Evolutionary conservation across 2,113 vertebrate genomes (phyloP).

Genomic region (Morphnarchus princeps): DNA sequence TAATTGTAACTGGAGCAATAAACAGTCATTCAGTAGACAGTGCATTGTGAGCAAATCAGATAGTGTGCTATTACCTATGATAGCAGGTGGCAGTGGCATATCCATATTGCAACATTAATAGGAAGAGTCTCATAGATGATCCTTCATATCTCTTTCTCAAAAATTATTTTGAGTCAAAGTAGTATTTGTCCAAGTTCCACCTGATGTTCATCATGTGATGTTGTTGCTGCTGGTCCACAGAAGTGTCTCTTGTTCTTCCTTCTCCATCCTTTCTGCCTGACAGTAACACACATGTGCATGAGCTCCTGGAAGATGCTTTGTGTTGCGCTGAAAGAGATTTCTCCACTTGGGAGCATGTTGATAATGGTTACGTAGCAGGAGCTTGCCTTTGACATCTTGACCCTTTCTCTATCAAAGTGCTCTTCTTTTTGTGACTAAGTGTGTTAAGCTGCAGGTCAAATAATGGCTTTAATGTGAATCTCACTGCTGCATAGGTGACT

Average conservation of each 20-base stretch:
- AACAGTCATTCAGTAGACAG: background rate
- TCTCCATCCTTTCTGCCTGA: background rate
- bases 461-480: background rate
- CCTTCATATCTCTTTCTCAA: background rate
- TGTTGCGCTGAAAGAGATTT: background rate
- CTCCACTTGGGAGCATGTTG: rapidly evolving
- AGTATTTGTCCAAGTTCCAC: background rate
- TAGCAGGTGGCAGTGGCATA: rapidly evolving
- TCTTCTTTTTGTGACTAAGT: background rate
- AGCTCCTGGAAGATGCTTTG: background rate
- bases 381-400: background rate
- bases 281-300: background rate
- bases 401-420: background rate
- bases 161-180: background rate
- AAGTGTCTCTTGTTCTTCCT: background rate
- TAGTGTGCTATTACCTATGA: rapidly evolving
- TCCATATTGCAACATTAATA: background rate
- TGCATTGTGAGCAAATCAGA: background rate
- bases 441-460: background rate
- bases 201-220: rapidly evolving
- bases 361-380: too few relatives aligned
- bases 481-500: background rate
- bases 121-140: background rate
- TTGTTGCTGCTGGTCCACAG: background rate
- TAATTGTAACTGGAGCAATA: background rate